phyloP scores from a whole-genome alignment of 2,113 vertebrate genomes.

The Phycodurus eques region DNA sequence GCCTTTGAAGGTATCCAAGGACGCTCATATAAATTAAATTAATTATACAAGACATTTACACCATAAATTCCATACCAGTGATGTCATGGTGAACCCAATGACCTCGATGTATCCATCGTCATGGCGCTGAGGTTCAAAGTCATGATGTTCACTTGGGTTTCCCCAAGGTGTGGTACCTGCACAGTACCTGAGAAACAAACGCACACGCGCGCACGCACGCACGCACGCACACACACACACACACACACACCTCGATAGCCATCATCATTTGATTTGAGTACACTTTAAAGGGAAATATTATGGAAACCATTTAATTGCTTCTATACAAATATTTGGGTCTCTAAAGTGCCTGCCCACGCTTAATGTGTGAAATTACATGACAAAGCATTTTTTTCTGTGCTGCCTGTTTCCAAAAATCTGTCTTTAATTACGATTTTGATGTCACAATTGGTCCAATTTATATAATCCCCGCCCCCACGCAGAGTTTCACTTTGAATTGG shows the following conservation, averaged over 20 bases:
- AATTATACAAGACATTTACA: background rate
- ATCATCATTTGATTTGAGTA: background rate
- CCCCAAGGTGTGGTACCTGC: constrained; percentile 95
- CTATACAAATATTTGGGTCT: background rate
- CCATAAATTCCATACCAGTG: constrained; percentile 77
- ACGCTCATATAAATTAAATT: background rate
- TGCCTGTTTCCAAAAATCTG: background rate
- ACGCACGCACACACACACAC: background rate
- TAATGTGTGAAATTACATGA: no score
- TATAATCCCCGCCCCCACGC: no score
- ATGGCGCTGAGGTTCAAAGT: constrained; percentile 95
- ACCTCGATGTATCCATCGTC: constrained; percentile 98
- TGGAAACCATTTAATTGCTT: background rate
- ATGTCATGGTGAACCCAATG: constrained; percentile 97
- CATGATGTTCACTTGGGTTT: constrained; percentile 93
- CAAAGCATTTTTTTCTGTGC: background rate
- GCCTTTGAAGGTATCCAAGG: background rate
- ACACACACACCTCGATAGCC: background rate
- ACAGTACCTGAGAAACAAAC: constrained; percentile 58
- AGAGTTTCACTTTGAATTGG: background rate
- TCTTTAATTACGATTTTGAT: background rate
- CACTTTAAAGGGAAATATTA: background rate
- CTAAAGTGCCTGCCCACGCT: background rate
- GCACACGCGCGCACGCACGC: background rate
- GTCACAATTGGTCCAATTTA: background rate